phyloP scores from a whole-genome alignment of 2,113 vertebrate genomes.

The Muscicapa adusta region DNA sequence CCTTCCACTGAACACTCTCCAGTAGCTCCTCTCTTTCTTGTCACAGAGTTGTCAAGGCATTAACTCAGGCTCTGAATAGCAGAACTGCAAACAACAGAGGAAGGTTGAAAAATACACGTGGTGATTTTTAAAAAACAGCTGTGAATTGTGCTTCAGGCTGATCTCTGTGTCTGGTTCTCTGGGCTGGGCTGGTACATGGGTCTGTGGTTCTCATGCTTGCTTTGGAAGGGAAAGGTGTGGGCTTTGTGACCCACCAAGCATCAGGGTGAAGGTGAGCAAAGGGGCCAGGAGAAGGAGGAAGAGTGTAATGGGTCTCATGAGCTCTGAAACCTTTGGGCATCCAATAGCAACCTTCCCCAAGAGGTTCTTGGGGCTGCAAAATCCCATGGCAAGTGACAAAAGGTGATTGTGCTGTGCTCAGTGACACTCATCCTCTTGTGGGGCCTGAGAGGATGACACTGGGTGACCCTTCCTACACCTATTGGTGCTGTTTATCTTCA shows the following conservation, averaged over 20 bases:
- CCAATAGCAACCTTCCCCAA: background rate
- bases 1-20: background rate
- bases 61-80: background rate
- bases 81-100: background rate
- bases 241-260: background rate
- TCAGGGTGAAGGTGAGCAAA: background rate
- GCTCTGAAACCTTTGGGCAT: background rate
- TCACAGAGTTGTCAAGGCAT: background rate
- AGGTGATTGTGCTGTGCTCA: background rate
- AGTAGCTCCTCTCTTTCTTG: background rate
- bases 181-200: accelerated
- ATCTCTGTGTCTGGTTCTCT: background rate
- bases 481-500: background rate
- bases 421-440: background rate
- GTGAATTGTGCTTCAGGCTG: background rate
- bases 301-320: background rate
- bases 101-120: background rate
- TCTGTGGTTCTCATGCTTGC: background rate
- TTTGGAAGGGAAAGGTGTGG: background rate
- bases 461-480: background rate
- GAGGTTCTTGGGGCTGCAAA: background rate
- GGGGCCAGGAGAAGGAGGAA: background rate
- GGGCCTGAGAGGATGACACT: background rate
- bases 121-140: background rate
- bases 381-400: background rate